Base-by-base conservation (phyloP, 1,140 invertebrate genomes). In the Bursaphelenchus mucronatus region DNA sequence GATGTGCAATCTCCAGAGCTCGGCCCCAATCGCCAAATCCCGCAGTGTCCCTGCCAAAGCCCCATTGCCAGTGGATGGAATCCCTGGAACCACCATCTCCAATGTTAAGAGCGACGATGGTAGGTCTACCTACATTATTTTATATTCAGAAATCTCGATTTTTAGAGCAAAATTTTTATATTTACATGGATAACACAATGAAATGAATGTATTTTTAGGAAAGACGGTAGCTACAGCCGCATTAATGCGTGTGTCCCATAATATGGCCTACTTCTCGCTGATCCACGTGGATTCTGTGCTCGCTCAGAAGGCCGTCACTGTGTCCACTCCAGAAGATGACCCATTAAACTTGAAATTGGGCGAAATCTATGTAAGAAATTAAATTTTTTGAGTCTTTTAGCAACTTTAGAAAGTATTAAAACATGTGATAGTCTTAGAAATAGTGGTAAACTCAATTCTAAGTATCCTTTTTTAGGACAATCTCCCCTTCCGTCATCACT, bases 181-280 rank as follows among this genome's bases (percentile, higher is more conserved):
- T 17, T 41, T 4, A 39, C 0, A 30, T 15, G n/a, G n/a, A n/a
- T n/a, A n/a, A n/a, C n/a, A n/a, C n/a, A n/a, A n/a, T n/a, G n/a
- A 59, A n/a, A 15, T 3, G 11, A 17, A 39, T 63, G 6, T n/a
- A 58, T 63, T 76, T 73, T 46, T 53, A 73, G 71, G 71, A 46
- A 71, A 56, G 66, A 21, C 72, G 10, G 71, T 57, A 47, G 74
- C 71, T 53, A 39, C 64, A 54, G 72, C 61, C 51, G 71, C 66
- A 15, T 44, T 73, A 43, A 57, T 73, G 19, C 72, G 63, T 30
- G 76, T 61, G 49, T 55, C 71, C 30, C 73, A 46, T 13, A 74
- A 75, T 44, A 73, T 76, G 41, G 71, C 69, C 10, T 73, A 73
- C 46, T 75, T 73, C 45, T 63, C 76, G 52, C 41, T 76, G 7